Evolutionary conservation across 2,888 invertebrate species (phyloP).

Genomic region (Doris montereyensis): DNA sequence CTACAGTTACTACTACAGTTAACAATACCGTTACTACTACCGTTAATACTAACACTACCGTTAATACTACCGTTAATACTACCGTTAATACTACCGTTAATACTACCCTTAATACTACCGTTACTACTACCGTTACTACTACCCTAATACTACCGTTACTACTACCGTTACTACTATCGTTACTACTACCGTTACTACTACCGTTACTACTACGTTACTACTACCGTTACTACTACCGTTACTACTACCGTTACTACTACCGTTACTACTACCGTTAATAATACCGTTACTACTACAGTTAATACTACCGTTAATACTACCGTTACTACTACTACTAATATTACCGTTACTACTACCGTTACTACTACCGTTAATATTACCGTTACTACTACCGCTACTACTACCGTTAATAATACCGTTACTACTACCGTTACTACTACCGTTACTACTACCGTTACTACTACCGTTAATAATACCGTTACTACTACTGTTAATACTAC

Average conservation of each 20-base stretch:
- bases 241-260: background rate
- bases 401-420: background rate
- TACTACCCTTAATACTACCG: background rate
- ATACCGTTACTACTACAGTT: background rate
- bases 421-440: background rate
- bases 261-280: background rate
- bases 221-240: background rate
- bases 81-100: background rate
- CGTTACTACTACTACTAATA: background rate
- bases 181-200: background rate
- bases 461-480: background rate
- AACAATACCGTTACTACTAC: background rate
- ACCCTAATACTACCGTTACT: background rate
- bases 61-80: background rate
- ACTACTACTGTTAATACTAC: background rate
- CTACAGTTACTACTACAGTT: background rate
- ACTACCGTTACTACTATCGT: background rate
- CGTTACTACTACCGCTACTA: background rate
- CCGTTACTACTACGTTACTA: background rate
- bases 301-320: background rate
- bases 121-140: background rate
- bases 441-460: background rate
- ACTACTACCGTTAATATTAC: background rate
- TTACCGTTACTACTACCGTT: background rate
- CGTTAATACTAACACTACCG: background rate